phyloP scores from a whole-genome alignment of 2,113 vertebrate species.

The Ageneiosus marmoratus region DNA sequence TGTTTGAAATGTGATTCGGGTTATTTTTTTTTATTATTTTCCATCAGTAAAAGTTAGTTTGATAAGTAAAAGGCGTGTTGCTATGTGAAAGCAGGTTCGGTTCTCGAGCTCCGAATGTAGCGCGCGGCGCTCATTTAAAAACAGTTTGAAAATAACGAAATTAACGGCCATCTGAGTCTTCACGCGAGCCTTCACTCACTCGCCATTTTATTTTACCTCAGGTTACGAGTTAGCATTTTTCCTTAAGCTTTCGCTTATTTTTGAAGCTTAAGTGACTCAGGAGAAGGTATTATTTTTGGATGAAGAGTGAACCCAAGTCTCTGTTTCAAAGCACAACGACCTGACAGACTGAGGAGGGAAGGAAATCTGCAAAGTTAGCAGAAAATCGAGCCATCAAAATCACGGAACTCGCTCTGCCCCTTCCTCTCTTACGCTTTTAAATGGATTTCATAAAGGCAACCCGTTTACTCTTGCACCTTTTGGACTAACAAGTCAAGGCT shows the following conservation, averaged over 20 bases:
- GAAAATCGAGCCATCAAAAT: slow-evolving; percentile 62
- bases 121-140: background rate
- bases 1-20: background rate
- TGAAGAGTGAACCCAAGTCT: background rate
- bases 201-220: background rate
- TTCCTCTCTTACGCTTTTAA: slow-evolving; percentile 43
- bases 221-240: background rate
- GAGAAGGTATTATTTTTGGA: background rate
- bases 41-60: too few species aligned
- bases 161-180: background rate
- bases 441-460: slow-evolving; percentile 67
- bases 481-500: slow-evolving; percentile 5
- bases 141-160: slow-evolving; percentile 2
- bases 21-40: too few species aligned
- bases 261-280: background rate
- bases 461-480: slow-evolving; percentile 50
- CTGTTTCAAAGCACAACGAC: slow-evolving; percentile 42
- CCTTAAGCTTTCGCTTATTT: background rate
- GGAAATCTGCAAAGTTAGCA: slow-evolving; percentile 69
- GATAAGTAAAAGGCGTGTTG: too few species aligned
- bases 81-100: slow-evolving; percentile 11
- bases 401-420: slow-evolving; percentile 63
- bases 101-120: background rate
- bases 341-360: background rate
- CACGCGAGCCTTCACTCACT: background rate